Percentiles rank a stretch among this genome's conserved stretches.
These are phyloP conservation scores for Tinea trinotella DNA, from an alignment of 2,888 invertebrate species.

Conservation along the genomic window DNA sequence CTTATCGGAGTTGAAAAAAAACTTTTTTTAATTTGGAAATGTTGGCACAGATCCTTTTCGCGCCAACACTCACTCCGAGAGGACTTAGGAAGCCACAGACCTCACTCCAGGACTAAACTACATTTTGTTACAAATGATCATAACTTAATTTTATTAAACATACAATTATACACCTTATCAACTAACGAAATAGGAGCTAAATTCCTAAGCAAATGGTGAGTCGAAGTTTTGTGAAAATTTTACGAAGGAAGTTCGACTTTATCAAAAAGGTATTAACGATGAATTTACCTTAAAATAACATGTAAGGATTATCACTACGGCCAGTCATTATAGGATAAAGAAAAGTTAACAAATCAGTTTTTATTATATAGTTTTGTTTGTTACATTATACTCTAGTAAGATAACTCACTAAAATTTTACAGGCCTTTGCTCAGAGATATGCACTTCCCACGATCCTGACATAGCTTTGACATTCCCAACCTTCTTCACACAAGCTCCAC, in stretches of 20 bases:
- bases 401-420: too few species aligned
- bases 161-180: background rate
- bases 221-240: background rate
- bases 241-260: background rate
- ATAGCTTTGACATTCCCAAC: too few species aligned
- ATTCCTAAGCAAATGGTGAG: background rate
- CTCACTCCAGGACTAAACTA: background rate
- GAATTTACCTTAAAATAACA: background rate
- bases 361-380: too few species aligned
- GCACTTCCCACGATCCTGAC: too few species aligned
- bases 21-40: constrained; percentile 4
- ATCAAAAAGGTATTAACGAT: background rate
- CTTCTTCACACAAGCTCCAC: too few species aligned
- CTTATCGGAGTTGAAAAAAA: background rate
- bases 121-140: background rate
- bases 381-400: too few species aligned
- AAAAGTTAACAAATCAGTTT: constrained; percentile 5
- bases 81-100: constrained; percentile 3
- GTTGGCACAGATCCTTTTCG: background rate
- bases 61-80: background rate
- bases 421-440: too few species aligned
- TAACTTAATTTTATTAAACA: background rate
- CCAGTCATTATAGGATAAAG: background rate
- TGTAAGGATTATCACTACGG: background rate
- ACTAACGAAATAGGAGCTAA: background rate